These are phyloP conservation scores for Agrotis clavis DNA, from an alignment of 2,888 invertebrate species.

Conservation along the genomic window DNA sequence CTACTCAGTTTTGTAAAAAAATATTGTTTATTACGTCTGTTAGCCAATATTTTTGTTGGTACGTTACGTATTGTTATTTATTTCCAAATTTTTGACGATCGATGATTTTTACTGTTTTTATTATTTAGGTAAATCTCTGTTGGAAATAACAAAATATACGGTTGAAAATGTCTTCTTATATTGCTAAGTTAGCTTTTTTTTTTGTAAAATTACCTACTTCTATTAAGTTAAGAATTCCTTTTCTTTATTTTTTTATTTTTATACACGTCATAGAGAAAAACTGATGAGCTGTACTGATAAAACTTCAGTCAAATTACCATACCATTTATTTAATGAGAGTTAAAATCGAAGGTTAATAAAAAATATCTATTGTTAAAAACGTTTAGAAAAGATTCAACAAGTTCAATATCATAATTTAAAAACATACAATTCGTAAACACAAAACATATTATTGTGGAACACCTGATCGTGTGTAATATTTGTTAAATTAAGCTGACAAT, in stretches of 20 bases:
- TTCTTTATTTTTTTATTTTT: background rate
- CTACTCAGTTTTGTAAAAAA: slow-evolving; percentile 14
- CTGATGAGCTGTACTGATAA: background rate
- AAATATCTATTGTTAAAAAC: background rate
- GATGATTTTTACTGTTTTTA: no score
- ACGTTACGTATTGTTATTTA: background rate
- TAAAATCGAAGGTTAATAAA: no score
- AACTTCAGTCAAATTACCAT: background rate
- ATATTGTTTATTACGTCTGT: slow-evolving; percentile 7
- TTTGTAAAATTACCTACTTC: no score
- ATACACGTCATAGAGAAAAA: background rate
- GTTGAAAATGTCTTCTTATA: background rate
- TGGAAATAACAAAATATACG: no score
- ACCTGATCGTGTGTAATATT: slow-evolving; percentile 39
- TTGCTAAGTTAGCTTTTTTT: no score
- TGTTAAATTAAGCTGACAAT: slow-evolving; percentile 33
- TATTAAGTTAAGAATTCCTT: no score
- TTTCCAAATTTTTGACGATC: background rate
- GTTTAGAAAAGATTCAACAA: background rate
- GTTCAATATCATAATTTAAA: background rate
- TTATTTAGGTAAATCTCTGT: no score
- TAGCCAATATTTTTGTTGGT: background rate
- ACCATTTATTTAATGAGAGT: no score
- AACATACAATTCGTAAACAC: slow-evolving; percentile 2
- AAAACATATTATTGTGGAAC: slow-evolving; percentile 10